Base-by-base conservation (phyloP, 2,113 vertebrate genomes). In the Xyrauchen texanus region DNA sequence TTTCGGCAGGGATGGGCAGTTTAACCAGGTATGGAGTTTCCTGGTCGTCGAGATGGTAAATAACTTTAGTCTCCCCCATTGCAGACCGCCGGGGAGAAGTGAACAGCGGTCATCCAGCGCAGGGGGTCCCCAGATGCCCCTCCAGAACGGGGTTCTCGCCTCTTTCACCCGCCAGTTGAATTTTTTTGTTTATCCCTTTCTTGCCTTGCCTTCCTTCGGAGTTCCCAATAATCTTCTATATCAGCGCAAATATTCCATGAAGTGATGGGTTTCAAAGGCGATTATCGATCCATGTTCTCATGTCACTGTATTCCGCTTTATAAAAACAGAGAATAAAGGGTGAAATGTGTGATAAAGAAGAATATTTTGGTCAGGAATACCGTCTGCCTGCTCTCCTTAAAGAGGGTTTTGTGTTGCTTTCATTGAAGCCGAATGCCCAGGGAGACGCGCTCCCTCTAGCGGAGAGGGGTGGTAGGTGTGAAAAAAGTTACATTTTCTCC, bases 21-120 rank as follows among this genome's bases (percentile, higher is more conserved):
- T 98, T 98, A 87, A 98, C 96, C 88, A 98, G 92, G 91, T 98
- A 98, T 61, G 97, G 97, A 11, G 97, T 98, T 92, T 98, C 97
- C 93, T 98, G 95, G 81, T 97, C 97, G 90, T 98, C 97, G 90
- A 98, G 94, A 93, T 98, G 97, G 95, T 98, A 98, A 86, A 98
- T 98, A 85, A 98, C 96, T 92, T 98, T 98, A 76, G 97, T 98
- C 93, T 98, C 95, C 90, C 93, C 95, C 95, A 96, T 96, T 89
- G 90, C 92, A 85, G 87, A 86, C 75, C 83, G 87, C 88, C 91
- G 64, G 88, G 89, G 88, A 83, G 80, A 87, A 76, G 83, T 81
- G 86, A 81, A 82, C 90, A 84, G 89, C 86, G 90, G 87, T 86
- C 92, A 93, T 93, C 86, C 90, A 91, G 91, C 85, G 89, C 86